Percentiles rank a stretch among this genome's conserved stretches.
phyloP scores from a whole-genome alignment of 2,797 vertebrate species.

The Phalloptychus januarius region DNA sequence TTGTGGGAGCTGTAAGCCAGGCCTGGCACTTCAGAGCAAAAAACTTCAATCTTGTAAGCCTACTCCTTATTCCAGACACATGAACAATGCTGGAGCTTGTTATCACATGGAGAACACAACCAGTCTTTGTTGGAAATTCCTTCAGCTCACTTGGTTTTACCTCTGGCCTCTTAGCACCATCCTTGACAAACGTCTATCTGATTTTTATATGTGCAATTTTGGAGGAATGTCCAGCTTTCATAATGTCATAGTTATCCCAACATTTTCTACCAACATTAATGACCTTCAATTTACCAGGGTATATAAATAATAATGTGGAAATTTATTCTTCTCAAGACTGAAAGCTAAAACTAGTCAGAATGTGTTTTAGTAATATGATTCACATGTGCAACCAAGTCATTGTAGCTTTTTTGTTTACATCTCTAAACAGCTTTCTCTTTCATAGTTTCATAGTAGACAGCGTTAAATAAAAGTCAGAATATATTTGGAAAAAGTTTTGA shows the following conservation, averaged over 20 bases:
- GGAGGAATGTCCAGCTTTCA: background rate
- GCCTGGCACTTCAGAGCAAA: background rate
- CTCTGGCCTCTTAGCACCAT: background rate
- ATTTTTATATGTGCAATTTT: background rate
- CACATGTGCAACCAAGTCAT: background rate
- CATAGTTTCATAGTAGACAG: background rate
- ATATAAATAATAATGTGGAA: background rate
- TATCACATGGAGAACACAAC: background rate
- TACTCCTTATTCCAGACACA: background rate
- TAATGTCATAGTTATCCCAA: background rate
- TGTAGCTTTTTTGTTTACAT: background rate
- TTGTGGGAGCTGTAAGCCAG: background rate
- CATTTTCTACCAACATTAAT: background rate
- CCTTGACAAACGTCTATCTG: background rate
- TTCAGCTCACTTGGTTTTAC: background rate
- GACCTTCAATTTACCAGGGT: background rate
- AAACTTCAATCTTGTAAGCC: background rate
- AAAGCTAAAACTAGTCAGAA: background rate
- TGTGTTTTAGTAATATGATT: background rate
- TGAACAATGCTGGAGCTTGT: background rate
- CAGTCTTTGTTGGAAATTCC: background rate
- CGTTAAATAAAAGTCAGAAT: background rate
- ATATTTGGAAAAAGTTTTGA: background rate
- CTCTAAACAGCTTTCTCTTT: background rate
- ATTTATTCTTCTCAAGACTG: background rate